phyloP scores from a whole-genome alignment of 2,113 vertebrate genomes.

The Corythornis madagascariensis region DNA sequence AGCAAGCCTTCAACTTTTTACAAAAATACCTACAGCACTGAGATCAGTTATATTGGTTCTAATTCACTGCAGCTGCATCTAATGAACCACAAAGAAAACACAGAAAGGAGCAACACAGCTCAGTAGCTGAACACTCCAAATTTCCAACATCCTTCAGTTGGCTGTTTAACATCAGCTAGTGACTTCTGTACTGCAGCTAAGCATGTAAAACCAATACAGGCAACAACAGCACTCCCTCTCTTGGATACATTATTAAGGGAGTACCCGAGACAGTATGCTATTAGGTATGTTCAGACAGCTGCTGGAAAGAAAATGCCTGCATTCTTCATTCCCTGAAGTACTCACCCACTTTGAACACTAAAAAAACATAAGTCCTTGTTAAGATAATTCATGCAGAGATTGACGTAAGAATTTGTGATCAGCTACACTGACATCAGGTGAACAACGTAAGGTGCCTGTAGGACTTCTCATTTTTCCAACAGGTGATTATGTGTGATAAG shows the following conservation, averaged over 20 bases:
- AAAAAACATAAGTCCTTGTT: background rate
- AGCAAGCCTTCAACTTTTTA: background rate
- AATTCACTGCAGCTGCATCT: conserved; percentile 2
- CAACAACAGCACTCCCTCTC: background rate
- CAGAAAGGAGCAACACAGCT: background rate
- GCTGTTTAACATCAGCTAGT: background rate
- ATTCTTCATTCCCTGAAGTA: background rate
- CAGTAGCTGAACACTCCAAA: background rate
- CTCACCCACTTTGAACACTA: background rate
- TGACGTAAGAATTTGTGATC: fast-evolving
- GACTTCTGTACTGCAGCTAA: background rate
- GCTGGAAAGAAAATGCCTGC: background rate
- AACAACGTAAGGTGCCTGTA: background rate
- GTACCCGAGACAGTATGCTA: background rate
- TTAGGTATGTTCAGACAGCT: fast-evolving
- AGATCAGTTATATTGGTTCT: background rate
- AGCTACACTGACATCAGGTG: background rate
- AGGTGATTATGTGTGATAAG: background rate
- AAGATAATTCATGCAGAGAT: background rate
- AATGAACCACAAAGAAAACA: background rate
- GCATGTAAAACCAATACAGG: background rate
- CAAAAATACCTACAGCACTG: background rate
- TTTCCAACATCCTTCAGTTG: background rate
- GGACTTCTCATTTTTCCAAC: background rate
- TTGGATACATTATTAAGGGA: background rate